phyloP scores from a whole-genome alignment of 2,888 invertebrate genomes.

The Tridacna gigas region DNA sequence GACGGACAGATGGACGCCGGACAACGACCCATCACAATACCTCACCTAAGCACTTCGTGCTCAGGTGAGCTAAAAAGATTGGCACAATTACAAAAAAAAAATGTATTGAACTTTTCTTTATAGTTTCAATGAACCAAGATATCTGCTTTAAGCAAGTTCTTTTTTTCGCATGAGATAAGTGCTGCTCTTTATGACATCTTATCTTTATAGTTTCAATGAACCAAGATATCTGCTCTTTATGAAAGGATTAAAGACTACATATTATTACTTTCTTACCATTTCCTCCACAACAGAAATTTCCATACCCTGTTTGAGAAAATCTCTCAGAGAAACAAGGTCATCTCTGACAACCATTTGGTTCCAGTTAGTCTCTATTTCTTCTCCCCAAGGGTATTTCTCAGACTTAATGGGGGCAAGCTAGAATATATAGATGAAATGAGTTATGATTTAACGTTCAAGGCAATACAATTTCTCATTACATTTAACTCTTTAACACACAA shows the following conservation, averaged over 20 bases:
- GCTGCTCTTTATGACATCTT: too few species aligned
- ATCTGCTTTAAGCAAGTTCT: too few species aligned
- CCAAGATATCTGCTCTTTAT: too few species aligned
- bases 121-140: too few species aligned
- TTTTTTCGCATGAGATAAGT: too few species aligned
- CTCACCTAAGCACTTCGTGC: not conserved
- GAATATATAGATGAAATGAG: not conserved
- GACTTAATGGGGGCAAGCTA: constrained; percentile 73
- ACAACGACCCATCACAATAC: not conserved
- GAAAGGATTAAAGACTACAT: too few species aligned
- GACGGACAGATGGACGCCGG: not conserved
- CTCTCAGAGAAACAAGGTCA: constrained; percentile 78
- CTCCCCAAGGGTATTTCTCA: constrained; percentile 74
- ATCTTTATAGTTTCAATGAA: too few species aligned
- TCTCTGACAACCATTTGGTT: constrained; percentile 72
- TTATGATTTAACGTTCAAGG: too few species aligned
- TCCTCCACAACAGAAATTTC: constrained; percentile 80
- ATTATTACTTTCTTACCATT: constrained; percentile 72
- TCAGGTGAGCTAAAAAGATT: not conserved
- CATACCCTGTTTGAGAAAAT: constrained; percentile 82
- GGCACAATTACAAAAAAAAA: not conserved
- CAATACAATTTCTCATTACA: too few species aligned
- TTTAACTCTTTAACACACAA: too few species aligned
- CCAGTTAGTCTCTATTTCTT: constrained; percentile 81
- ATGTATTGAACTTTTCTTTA: too few species aligned